A percentile compares a stretch with the other conserved stretches of the same genome.
Evolutionary conservation across 2,797 vertebrate genomes (phyloP).

Genomic region (Pyrrhura leucotis): DNA sequence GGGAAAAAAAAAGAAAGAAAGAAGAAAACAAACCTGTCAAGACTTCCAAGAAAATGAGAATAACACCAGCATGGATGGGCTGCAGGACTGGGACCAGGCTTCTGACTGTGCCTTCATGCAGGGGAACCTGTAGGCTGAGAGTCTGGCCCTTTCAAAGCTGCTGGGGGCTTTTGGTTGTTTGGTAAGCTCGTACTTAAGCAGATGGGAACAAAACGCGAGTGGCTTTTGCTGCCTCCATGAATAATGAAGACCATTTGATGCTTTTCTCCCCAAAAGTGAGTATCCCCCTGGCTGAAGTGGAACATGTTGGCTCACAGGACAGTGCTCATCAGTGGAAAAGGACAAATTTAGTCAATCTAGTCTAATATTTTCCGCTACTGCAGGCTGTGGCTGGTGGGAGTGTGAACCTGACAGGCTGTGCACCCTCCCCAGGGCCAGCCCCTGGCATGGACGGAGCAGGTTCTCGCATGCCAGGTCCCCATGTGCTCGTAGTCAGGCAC

Average conservation of each 20-base stretch:
- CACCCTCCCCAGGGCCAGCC: rapidly evolving
- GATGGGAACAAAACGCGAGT: not conserved
- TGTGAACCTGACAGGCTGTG: not conserved
- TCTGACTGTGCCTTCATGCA: not conserved
- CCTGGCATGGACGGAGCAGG: not conserved
- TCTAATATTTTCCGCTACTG: not conserved
- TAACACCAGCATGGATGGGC: not conserved
- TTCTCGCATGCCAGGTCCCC: not conserved
- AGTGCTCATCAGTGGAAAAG: not conserved
- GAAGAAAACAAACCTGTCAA: not conserved
- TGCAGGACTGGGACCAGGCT: not conserved
- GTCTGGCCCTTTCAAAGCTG: not conserved
- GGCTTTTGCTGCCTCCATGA: not conserved
- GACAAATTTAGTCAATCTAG: not conserved
- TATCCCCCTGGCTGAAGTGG: not conserved
- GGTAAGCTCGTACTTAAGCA: not conserved
- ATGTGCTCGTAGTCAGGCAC: rapidly evolving
- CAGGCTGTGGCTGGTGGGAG: not conserved
- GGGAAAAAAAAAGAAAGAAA: rapidly evolving
- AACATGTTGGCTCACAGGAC: not conserved
- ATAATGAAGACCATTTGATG: not conserved
- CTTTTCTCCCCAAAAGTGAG: not conserved
- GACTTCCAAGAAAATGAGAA: conserved; percentile 31
- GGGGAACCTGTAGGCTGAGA: not conserved
- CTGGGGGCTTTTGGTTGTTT: not conserved